phyloP scores from a whole-genome alignment of 2,113 vertebrate genomes.

The Saguinus midas region DNA sequence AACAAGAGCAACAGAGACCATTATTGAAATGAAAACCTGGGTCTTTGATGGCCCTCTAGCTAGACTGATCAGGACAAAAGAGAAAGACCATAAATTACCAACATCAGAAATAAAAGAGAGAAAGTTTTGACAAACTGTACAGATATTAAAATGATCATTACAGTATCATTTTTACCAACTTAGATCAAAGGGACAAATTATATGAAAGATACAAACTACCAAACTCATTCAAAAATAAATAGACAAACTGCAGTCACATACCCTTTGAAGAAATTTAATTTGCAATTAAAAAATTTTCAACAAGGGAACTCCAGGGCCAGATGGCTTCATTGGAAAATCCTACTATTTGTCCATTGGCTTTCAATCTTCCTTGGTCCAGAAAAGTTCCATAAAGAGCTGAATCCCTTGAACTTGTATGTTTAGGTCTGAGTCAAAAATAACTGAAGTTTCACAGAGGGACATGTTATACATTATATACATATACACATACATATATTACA shows the following conservation, averaged over 20 bases:
- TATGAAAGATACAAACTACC: not conserved
- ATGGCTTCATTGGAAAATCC: not conserved
- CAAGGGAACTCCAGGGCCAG: not conserved
- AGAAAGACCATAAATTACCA: not conserved
- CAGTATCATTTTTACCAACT: not conserved
- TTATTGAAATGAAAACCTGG: not conserved
- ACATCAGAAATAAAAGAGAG: not conserved
- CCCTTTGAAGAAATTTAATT: not conserved
- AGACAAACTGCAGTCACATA: not conserved
- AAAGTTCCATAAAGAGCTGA: fast-evolving
- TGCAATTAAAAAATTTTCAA: not conserved
- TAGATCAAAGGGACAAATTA: not conserved
- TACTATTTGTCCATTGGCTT: fast-evolving
- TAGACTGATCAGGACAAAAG: no score
- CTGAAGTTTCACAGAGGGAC: not conserved
- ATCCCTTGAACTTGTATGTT: no score
- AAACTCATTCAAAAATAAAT: not conserved
- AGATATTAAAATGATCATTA: no score
- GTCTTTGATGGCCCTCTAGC: not conserved
- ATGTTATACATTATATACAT: no score
- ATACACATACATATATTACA: no score
- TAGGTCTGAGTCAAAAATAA: fast-evolving
- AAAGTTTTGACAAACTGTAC: fast-evolving
- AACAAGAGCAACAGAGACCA: not conserved
- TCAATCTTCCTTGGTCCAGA: fast-evolving